phyloP scores from a whole-genome alignment of 2,797 vertebrate species.

The Gila robusta region DNA sequence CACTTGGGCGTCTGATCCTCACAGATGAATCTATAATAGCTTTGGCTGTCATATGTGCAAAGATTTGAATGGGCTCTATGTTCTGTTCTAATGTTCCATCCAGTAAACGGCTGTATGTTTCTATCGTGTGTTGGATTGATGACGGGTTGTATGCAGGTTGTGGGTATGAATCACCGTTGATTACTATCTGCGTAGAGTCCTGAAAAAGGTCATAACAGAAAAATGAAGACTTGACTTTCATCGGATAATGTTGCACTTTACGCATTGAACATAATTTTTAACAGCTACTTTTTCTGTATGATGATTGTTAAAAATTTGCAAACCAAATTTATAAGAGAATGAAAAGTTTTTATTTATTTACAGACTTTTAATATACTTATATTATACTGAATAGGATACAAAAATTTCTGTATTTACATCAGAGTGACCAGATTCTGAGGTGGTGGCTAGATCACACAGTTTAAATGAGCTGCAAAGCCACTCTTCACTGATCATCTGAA shows the following conservation, averaged over 20 bases:
- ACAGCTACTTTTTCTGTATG: neutral
- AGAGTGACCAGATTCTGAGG: conserved; percentile 48
- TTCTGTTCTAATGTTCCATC: conserved; percentile 37
- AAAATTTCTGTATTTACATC: conserved; percentile 40
- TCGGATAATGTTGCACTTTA: neutral
- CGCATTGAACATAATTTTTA: neutral
- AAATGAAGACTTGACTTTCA: neutral
- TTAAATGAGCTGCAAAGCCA: conserved; percentile 71
- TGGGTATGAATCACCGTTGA: conserved; percentile 50
- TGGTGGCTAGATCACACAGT: conserved; percentile 68
- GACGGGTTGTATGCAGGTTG: conserved; percentile 50
- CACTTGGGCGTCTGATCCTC: conserved; percentile 23
- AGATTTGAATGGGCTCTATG: conserved; percentile 56
- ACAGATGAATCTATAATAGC: conserved; percentile 66
- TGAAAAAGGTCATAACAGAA: conserved; percentile 48
- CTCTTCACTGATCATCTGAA: conserved; percentile 70
- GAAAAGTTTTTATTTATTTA: neutral
- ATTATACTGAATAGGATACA: neutral
- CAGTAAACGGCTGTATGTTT: conserved; percentile 51
- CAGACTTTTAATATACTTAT: neutral
- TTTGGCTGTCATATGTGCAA: conserved; percentile 69
- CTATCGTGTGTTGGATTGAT: conserved; percentile 54
- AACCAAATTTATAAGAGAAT: neutral
- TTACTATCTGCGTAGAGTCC: conserved; percentile 60
- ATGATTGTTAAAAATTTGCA: neutral